Conservation (phyloP, 2,797 vertebrate genomes). For the Octomys mimax region DNA sequence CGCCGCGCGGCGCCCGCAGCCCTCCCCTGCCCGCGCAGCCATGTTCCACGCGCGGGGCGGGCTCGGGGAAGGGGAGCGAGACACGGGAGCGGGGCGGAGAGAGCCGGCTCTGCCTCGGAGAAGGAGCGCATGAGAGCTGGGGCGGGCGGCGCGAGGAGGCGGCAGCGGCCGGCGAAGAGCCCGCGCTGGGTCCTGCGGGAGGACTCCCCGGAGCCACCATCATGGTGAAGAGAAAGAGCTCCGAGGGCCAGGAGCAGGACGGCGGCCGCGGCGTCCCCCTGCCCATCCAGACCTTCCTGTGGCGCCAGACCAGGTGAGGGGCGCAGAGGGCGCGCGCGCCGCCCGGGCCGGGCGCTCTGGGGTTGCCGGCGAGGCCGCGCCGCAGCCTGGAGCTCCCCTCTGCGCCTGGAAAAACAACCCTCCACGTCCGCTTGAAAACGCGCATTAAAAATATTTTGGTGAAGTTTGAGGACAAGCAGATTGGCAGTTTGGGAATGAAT, state of each 20-base stretch:
- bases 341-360: background rate
- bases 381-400: constrained; percentile 65
- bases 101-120: constrained; percentile 72
- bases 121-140: constrained; percentile 81
- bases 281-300: constrained; percentile 99
- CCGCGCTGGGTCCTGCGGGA: constrained; percentile 75
- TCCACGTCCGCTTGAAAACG: constrained; percentile 62
- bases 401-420: constrained; percentile 59
- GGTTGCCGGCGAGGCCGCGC: constrained; percentile 73
- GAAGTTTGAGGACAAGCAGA: constrained; percentile 80
- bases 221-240: constrained; percentile 99
- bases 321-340: constrained; percentile 46
- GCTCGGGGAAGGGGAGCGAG: constrained; percentile 67
- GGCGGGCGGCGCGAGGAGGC: constrained; percentile 73
- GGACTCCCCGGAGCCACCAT: constrained; percentile 71
- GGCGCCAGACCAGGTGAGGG: constrained; percentile 98
- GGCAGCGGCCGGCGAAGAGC: constrained; percentile 71
- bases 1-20: constrained; percentile 75
- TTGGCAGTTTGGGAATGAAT: constrained; percentile 69
- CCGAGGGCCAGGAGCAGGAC: constrained; percentile 97
- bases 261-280: constrained; percentile 96
- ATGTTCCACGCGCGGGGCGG: constrained; percentile 90
- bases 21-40: constrained; percentile 91
- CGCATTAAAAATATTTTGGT: constrained; percentile 67
- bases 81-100: constrained; percentile 72